These are phyloP conservation scores for Rhabditoides inermis DNA, from an alignment of 2,888 invertebrate species.

Conservation along the genomic window DNA sequence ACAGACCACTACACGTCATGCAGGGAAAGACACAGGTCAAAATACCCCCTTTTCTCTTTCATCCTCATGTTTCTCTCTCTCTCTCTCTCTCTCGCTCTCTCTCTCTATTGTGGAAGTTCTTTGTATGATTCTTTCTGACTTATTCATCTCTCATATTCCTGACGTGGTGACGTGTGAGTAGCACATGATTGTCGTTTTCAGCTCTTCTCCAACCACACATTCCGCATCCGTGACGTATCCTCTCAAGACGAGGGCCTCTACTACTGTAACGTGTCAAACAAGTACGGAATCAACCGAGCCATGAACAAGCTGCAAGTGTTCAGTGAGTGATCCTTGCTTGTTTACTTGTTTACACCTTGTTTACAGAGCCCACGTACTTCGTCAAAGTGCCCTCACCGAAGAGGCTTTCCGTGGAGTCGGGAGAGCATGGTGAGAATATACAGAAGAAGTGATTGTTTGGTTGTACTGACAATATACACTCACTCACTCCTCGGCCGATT, in stretches of 20 bases:
- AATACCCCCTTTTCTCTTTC: too few relatives aligned
- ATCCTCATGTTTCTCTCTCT: too few relatives aligned
- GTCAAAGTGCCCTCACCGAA: constrained; percentile 41
- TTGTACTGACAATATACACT: too few relatives aligned
- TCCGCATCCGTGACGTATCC: constrained; percentile 43
- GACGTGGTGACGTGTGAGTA: too few relatives aligned
- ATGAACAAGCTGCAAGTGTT: constrained; percentile 46
- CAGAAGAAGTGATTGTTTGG: too few relatives aligned
- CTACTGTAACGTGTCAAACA: constrained; percentile 52
- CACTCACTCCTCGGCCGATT: too few relatives aligned
- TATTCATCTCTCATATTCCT: too few relatives aligned
- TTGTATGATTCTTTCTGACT: too few relatives aligned
- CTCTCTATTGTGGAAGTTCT: too few relatives aligned
- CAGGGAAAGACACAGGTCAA: constrained; percentile 24
- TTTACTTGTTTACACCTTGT: too few relatives aligned
- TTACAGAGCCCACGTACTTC: constrained; percentile 50
- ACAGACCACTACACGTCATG: constrained; percentile 26
- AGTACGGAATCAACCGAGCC: constrained; percentile 51
- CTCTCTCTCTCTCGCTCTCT: too few relatives aligned
- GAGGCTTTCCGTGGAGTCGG: constrained; percentile 37
- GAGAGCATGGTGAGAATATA: constrained; percentile 25
- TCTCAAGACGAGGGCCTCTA: constrained; percentile 48
- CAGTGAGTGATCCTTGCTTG: constrained; percentile 27
- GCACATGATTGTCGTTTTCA: too few relatives aligned
- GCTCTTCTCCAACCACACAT: constrained; percentile 46